Base-by-base conservation (phyloP, 2,888 invertebrate species). In the Andrena praecox region DNA sequence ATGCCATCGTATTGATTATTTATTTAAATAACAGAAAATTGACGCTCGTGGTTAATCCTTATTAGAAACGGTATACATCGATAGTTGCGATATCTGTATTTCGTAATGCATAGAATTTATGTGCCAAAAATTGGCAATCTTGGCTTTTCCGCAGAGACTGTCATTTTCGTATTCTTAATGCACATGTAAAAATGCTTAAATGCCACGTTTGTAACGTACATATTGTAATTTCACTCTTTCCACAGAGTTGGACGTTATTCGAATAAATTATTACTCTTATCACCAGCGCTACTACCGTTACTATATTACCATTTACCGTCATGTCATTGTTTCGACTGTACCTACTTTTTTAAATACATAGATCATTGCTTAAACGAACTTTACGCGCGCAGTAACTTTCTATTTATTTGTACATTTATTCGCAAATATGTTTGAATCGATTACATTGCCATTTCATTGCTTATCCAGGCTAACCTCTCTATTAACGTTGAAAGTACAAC, bases 141-240 rank as follows among this genome's bases (percentile, higher is more conserved):
- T 81, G 81, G 82, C 33, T 81, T 77, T 82, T 72, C 77, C 77
- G 72, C 72, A 77, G 83, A 82, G 83, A 82, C 68, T 35, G 35
- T 77, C 83, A 83, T 77, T 80, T 68, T 71, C 73, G 69, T 70
- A 83, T 77, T 74, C 73, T 83, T 82, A 83, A 74, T 74, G 82
- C 70, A 83, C 83, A 62, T 83, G 83, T 83, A 83, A 83, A 83
- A 83, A 83, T 83, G 83, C 83, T 83, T 83, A 74, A 82, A 82
- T 60, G 54, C 68, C 29, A 73, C 54, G 73, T 73, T 83, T 83
- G 42, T 77, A 82, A 77, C 77, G 66, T 83, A 82, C 63, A 72
- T 76, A 82, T 82, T 82, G 82, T 82, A 82, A 76, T 82, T 80
- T 80, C 72, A 80, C 56, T 80, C 69, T 74, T 74, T 64, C 48